Base-by-base conservation (phyloP, 2,888 invertebrate species). In the Hesperia comma region DNA sequence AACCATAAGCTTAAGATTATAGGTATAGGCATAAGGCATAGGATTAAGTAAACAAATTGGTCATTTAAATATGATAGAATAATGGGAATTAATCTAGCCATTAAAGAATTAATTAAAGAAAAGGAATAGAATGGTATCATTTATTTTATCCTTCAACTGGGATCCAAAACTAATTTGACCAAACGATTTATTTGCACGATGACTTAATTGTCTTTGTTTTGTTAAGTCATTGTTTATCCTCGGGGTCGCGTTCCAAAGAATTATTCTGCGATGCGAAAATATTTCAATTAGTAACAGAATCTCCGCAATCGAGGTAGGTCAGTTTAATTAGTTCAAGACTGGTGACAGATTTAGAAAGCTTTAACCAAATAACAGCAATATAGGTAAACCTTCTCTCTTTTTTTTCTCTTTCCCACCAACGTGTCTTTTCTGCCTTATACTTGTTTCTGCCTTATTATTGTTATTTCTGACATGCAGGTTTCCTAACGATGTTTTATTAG, bases 231-330 rank as follows among this genome's bases (percentile, higher is more conserved):
- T 63, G 63, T 63, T 63, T 55, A 49, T 15, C 17, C 26, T 58
- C 33, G 17, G n/a, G 21, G 33, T 55, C 19, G 33, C 43, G 37
- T 41, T 51, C 4, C 15, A 15, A 21, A 21, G 21, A 12, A 41
- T 46, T 46, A 63, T 49, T 33, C 55, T 33, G 43, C 17, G 55
- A 37, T 37, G 63, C 46, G 56, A 56, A 63, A 63, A 63, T 46
- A 63, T 63, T 63, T 63, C 63, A 63, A 56, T 63, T 63, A 63
- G 56, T 56, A 46, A 49, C 58, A 60, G 33, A 58, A 49, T n/a
- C 46, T 3, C 33, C 10, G 33, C 19, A 49, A 49, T 10, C 19
- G 17, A 8, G 10, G 19, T 17, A 49, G 19, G 49, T 12, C 19
- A 19, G 4, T 19, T 53, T 53, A n/a, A 26, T 53, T 32, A n/a